Conservation (phyloP, 1,140 invertebrate genomes). For the Drosophila nebulosa region DNA sequence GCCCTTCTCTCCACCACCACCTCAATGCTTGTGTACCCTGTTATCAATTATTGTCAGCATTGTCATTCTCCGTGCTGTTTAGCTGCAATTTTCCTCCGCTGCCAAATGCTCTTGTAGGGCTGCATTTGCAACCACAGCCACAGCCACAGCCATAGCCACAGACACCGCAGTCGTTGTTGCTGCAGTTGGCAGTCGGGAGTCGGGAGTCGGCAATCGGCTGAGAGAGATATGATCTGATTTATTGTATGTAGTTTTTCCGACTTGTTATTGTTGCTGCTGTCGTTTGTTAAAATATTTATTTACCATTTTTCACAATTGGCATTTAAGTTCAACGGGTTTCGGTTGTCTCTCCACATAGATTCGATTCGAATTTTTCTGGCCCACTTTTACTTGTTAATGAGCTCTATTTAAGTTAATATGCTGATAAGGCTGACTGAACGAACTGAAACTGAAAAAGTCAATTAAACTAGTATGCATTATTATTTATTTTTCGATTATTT, state of each 20-base stretch:
- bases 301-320: conserved; percentile 77
- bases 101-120: conserved; percentile 36
- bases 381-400: conserved; percentile 65
- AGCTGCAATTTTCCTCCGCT: conserved; percentile 2
- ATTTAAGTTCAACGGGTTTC: conserved; percentile 51
- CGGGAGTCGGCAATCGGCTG: neutral
- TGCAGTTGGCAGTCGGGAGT: no score
- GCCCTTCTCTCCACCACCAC: no score
- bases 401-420: conserved; percentile 34
- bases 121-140: conserved; percentile 21
- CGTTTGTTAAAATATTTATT: conserved; percentile 76
- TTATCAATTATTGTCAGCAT: conserved; percentile 39
- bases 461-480: neutral
- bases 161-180: conserved; percentile 40
- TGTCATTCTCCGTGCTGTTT: conserved; percentile 36
- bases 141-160: conserved; percentile 34
- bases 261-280: conserved; percentile 55
- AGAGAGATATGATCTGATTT: conserved; percentile 70
- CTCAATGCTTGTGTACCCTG: conserved; percentile 33
- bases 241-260: conserved; percentile 61
- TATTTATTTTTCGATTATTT: neutral
- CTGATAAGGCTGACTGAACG: neutral
- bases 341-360: conserved; percentile 38
- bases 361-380: conserved; percentile 53
- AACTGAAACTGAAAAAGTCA: neutral